These are phyloP conservation scores for Papilio dardanus DNA, from an alignment of 1,140 invertebrate species.

Conservation along the genomic window DNA sequence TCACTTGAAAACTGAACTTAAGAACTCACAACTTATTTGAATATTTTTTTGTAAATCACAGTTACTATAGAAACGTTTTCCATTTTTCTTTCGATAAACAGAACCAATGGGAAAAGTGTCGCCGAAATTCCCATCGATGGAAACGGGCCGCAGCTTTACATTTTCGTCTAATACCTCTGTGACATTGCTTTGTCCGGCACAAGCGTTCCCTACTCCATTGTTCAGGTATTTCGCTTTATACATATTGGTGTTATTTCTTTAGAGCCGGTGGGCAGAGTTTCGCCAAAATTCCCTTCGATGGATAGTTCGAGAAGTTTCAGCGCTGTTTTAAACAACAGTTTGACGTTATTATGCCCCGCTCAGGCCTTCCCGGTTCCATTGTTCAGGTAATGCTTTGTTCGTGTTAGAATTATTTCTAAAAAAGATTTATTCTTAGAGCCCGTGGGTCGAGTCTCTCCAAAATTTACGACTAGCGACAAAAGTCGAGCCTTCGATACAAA, in stretches of 20 bases:
- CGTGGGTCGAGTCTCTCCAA: conserved; percentile 88
- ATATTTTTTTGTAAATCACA: conserved; percentile 17
- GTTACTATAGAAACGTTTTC: conserved; percentile 38
- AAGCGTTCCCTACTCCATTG: conserved; percentile 84
- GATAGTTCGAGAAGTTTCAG: conserved; percentile 86
- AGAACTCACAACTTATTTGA: conserved; percentile 13
- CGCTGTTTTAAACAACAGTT: conserved; percentile 84
- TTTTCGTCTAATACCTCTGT: conserved; percentile 72
- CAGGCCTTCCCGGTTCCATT: conserved; percentile 86
- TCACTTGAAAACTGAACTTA: conserved; percentile 1
- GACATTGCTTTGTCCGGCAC: conserved; percentile 85
- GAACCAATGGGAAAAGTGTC: conserved; percentile 84
- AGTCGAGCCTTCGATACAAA: conserved; percentile 84
- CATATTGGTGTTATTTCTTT: conserved; percentile 65
- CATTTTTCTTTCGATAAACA: conserved; percentile 69
- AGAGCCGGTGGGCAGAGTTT: conserved; percentile 89
- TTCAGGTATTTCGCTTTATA: conserved; percentile 71
- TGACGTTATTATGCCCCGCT: conserved; percentile 84
- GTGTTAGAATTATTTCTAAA: conserved; percentile 40
- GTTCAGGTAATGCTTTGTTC: conserved; percentile 83
- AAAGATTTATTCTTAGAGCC: conserved; percentile 85
- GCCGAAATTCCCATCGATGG: conserved; percentile 83
- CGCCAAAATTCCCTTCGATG: conserved; percentile 85
- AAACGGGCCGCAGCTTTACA: conserved; percentile 83
- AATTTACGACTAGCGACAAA: conserved; percentile 88